Conservation (phyloP, 2,797 vertebrate species). For the Pachyuromys duprasi region DNA sequence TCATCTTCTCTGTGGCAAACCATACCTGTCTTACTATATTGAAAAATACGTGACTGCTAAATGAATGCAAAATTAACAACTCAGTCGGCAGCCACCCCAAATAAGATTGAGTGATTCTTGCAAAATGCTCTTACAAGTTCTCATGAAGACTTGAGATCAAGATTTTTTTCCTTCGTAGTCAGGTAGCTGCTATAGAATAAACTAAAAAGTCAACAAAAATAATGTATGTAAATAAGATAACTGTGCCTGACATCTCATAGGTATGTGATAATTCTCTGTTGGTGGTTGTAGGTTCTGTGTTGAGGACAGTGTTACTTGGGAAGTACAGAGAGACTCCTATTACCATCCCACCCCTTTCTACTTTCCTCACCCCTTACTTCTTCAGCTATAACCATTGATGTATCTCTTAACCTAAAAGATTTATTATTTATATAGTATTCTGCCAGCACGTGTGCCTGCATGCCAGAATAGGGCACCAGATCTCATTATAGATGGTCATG, state of each 20-base stretch:
- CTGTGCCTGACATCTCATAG: not conserved
- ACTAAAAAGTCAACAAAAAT: conserved; percentile 24
- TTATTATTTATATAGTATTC: no score
- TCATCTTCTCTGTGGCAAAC: conserved; percentile 36
- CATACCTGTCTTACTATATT: conserved; percentile 25
- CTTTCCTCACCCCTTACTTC: not conserved
- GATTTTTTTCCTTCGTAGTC: conserved; percentile 10
- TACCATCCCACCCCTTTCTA: not conserved
- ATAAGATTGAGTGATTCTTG: not conserved
- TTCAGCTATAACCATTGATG: not conserved
- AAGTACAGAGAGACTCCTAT: not conserved
- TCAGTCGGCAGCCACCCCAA: not conserved
- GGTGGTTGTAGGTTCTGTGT: not conserved
- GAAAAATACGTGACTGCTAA: conserved; percentile 28
- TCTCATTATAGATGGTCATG: no score
- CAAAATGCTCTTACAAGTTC: not conserved
- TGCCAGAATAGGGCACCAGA: no score
- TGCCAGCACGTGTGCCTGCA: no score
- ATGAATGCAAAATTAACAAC: conserved; percentile 25
- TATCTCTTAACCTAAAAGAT: no score
- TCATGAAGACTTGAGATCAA: not conserved
- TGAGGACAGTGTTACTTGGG: not conserved
- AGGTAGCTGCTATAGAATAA: conserved; percentile 1
- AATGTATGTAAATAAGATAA: not conserved
- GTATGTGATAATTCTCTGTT: not conserved